A percentile compares a stretch with the other conserved stretches of the same genome.
These are phyloP conservation scores for Andrena chrysosceles DNA, from an alignment of 2,888 invertebrate species.

Conservation along the genomic window DNA sequence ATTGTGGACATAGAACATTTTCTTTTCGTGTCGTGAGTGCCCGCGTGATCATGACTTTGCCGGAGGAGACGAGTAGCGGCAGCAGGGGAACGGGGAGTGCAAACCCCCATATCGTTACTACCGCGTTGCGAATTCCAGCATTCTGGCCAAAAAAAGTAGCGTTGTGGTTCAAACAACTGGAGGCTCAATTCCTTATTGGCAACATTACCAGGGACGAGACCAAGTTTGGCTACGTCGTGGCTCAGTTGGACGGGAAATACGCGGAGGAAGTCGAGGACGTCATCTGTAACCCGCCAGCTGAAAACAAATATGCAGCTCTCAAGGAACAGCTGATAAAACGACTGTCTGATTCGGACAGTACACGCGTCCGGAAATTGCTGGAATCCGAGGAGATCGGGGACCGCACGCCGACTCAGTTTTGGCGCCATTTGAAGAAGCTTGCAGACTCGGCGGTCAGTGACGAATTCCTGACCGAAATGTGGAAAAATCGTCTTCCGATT, in stretches of 20 bases:
- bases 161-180: neutral
- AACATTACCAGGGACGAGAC: neutral
- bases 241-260: neutral
- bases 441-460: slow-evolving; percentile 1
- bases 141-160: slow-evolving; percentile 1
- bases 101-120: too few relatives aligned
- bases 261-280: neutral
- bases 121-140: neutral
- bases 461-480: neutral
- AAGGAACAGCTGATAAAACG: neutral
- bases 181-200: neutral
- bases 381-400: slow-evolving; percentile 6
- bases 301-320: neutral
- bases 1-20: too few relatives aligned
- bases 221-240: neutral
- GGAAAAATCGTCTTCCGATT: neutral
- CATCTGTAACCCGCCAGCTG: neutral
- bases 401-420: slow-evolving; percentile 12
- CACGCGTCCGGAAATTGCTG: neutral
- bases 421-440: neutral
- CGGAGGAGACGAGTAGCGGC: fast-evolving
- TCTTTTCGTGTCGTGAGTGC: too few relatives aligned
- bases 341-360: neutral
- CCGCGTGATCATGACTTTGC: too few relatives aligned
- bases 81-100: too few relatives aligned